These are phyloP conservation scores for Ashinkailepas kermadecensis DNA, from an alignment of 2,888 invertebrate genomes.

Conservation along the genomic window DNA sequence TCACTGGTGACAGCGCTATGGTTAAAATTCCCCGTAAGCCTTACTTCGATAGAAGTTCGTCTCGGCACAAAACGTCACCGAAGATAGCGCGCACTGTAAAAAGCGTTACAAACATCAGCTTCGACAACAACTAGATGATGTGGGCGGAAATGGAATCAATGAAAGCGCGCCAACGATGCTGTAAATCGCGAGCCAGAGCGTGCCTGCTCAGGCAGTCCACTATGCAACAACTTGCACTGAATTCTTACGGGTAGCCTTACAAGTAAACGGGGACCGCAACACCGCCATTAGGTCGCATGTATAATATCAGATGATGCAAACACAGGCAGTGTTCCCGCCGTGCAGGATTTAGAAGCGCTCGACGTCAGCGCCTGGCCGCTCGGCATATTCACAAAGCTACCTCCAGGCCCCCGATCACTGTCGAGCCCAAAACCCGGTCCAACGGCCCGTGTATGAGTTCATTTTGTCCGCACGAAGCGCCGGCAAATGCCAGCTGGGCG, in stretches of 20 bases:
- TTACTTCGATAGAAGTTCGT: background rate
- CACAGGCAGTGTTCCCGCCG: background rate
- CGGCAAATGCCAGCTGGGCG: too few species aligned
- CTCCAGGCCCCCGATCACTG: too few species aligned
- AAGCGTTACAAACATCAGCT: conserved; percentile 2
- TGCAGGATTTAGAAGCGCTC: background rate
- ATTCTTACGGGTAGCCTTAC: background rate
- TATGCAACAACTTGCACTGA: background rate
- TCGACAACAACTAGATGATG: background rate
- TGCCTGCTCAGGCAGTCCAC: background rate
- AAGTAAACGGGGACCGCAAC: background rate
- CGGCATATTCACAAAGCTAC: too few species aligned
- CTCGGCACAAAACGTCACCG: background rate
- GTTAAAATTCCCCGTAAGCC: background rate
- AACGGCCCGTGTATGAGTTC: too few species aligned
- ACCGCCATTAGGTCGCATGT: background rate
- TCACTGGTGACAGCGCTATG: background rate
- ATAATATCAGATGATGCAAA: background rate
- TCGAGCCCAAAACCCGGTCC: too few species aligned
- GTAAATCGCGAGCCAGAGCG: background rate
- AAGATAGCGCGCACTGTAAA: background rate
- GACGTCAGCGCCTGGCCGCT: background rate
- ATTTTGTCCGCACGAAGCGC: too few species aligned
- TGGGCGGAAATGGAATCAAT: background rate
- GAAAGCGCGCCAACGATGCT: background rate